phyloP scores from a whole-genome alignment of 2,797 vertebrate species.

The Sebastes vulpes region DNA sequence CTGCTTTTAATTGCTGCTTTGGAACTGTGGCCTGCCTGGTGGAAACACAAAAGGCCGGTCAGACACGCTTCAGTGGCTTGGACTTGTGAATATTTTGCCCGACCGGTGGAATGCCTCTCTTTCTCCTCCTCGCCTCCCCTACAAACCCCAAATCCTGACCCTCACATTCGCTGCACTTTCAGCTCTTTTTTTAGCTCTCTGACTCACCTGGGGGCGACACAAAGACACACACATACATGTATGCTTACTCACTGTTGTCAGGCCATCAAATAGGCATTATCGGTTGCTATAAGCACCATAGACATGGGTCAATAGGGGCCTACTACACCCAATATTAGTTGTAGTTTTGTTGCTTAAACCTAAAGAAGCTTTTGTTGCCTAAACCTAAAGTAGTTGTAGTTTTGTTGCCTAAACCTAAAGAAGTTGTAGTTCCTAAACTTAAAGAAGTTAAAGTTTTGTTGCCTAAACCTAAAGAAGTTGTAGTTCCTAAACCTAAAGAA shows the following conservation, averaged over 20 bases:
- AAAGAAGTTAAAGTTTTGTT: too few relatives aligned
- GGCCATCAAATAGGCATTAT: too few relatives aligned
- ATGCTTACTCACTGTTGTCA: neutral
- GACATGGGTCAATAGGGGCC: too few relatives aligned
- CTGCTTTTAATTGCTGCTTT: conserved; percentile 88
- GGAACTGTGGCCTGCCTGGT: conserved; percentile 81
- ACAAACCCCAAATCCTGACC: conserved; percentile 31
- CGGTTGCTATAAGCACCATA: too few relatives aligned
- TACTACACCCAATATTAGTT: too few relatives aligned
- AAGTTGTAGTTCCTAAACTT: too few relatives aligned
- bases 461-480: too few relatives aligned
- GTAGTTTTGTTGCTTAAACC: too few relatives aligned
- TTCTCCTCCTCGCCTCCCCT: conserved; percentile 45
- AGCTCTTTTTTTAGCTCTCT: conserved; percentile 13
- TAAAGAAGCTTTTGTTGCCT: too few relatives aligned
- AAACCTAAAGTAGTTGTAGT: too few relatives aligned
- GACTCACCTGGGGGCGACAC: conserved; percentile 57
- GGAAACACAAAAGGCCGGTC: conserved; percentile 85
- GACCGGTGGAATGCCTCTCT: conserved; percentile 84
- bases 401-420: too few relatives aligned
- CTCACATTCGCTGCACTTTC: conserved; percentile 35
- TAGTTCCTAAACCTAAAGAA: too few relatives aligned
- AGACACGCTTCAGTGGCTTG: conserved; percentile 83
- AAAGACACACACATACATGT: conserved; percentile 8
- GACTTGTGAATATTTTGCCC: conserved; percentile 86